Evolutionary conservation across 1,140 invertebrate species (phyloP), one percentile per base, ranked within the genome.

Genomic region (Drosophila malerkotliana): DNA sequence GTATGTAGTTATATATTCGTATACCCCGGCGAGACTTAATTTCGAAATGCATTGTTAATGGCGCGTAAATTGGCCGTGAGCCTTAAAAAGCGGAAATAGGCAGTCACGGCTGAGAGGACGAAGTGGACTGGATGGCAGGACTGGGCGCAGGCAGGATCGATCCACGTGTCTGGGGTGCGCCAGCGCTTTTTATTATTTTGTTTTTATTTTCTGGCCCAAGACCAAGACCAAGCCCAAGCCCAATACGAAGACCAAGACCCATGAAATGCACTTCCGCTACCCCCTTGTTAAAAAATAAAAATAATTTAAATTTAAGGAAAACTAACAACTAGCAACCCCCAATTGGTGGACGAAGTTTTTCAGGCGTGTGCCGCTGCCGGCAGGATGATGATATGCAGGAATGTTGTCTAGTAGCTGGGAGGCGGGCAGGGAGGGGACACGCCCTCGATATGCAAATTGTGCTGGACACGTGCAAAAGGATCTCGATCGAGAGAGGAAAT

Each of bases 201-300:
- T 34, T 34, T 9, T 9, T 34, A 9, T 34, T 34, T 37, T 37
- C 12, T 37, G 4, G 4, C 34, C 32, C 9, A 8, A 32, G 32
- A 32, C 7, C 32, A 9, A 7, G 1, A 5, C 26, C 5, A 28
- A 28, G 26, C 26, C 26, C 26, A 28, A 28, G 76, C 32, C 34
- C 34, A 37, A 37, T 62, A 75, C 82, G 67, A 28, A 6, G 76
- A 32, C 34, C 34, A 37, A 37, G 66, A 78, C 82, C 71, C 82
- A 72, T 82, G 81, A 90, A 90, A 90, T 90, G 82, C 87, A 90
- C 88, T 90, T 90, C 87, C 87, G 87, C 59, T 62, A 56, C 61
- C 59, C 77, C 72, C 67, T 62, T 61, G 26, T 5, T 18, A 14
- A 6, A 28, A 26, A 34, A 56, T 18, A 34, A 26, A 39, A 37